These are phyloP conservation scores for Fulmarus glacialis DNA, from an alignment of 2,113 vertebrate species.

Conservation along the genomic window DNA sequence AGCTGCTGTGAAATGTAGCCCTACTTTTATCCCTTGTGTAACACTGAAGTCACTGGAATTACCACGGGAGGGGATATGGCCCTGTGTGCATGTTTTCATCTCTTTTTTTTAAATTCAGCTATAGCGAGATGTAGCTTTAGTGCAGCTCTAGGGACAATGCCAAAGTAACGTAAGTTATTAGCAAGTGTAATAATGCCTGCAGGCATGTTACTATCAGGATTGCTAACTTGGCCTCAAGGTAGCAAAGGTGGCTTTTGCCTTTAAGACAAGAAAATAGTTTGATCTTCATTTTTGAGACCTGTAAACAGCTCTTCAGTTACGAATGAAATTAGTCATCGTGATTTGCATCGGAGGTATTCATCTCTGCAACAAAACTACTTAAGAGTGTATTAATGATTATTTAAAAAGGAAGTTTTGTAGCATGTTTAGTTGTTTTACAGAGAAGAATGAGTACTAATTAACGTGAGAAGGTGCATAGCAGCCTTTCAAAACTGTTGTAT, in stretches of 20 bases:
- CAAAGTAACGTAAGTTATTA: not conserved
- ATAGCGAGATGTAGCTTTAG: not conserved
- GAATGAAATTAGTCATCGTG: not conserved
- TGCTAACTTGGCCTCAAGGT: not conserved
- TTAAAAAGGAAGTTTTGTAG: not conserved
- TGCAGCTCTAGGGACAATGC: not conserved
- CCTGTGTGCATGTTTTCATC: not conserved
- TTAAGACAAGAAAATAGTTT: not conserved
- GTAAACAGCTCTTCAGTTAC: not conserved
- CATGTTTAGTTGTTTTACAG: not conserved
- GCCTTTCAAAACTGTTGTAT: not conserved
- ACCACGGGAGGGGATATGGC: not conserved
- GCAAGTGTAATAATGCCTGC: not conserved
- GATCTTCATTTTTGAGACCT: not conserved
- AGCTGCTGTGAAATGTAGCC: conserved; percentile 41
- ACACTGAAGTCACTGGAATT: conserved; percentile 13
- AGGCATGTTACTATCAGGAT: not conserved
- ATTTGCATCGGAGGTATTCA: not conserved
- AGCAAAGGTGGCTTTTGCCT: not conserved
- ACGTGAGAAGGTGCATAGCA: not conserved
- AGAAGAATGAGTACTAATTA: not conserved
- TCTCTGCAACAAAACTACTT: not conserved
- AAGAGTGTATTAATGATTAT: not conserved
- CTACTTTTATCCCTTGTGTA: conserved; percentile 19
- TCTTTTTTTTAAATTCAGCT: not conserved